A percentile compares a stretch with the other conserved stretches of the same genome.
Evolutionary conservation across 2,888 invertebrate genomes (phyloP).

Genomic region (Rhorus exstirpatorius): DNA sequence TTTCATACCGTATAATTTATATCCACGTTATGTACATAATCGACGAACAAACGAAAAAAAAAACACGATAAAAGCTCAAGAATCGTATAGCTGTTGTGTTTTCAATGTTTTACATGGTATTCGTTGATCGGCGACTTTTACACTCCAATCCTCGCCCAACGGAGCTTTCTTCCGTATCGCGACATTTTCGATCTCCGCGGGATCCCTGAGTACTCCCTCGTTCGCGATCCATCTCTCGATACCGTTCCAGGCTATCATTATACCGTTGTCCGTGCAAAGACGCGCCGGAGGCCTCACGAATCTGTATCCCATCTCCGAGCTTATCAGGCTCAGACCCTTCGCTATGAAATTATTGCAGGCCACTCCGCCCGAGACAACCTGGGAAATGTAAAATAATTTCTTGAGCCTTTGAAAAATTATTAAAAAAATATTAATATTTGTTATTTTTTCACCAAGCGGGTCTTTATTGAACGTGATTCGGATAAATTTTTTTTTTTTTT

Average conservation of each 20-base stretch:
- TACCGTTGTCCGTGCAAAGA: conserved; percentile 98
- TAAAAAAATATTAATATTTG: too few relatives aligned
- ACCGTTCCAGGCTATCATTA: conserved; percentile 99
- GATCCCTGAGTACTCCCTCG: conserved; percentile 85
- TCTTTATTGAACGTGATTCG: too few relatives aligned
- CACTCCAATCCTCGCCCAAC: conserved; percentile 88
- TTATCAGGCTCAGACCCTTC: conserved; percentile 90
- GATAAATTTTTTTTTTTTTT: too few relatives aligned
- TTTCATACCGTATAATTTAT: neutral
- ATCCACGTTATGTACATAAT: conserved; percentile 39
- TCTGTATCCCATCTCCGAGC: conserved; percentile 89
- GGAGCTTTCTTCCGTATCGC: conserved; percentile 88
- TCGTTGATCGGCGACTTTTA: conserved; percentile 87
- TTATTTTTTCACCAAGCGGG: too few relatives aligned
- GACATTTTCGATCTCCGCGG: conserved; percentile 88
- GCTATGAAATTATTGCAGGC: conserved; percentile 96
- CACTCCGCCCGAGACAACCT: conserved; percentile 98
- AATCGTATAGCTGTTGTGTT: conserved; percentile 74
- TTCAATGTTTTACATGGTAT: conserved; percentile 88
- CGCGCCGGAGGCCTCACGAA: conserved; percentile 92
- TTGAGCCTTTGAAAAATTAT: too few relatives aligned
- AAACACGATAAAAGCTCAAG: conserved; percentile 20
- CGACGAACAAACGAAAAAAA: conserved; percentile 4
- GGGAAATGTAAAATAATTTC: conserved; percentile 61
- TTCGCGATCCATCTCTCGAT: conserved; percentile 90